Base-by-base conservation (phyloP, 2,888 invertebrate genomes). In the Drosophila mercatorum region DNA sequence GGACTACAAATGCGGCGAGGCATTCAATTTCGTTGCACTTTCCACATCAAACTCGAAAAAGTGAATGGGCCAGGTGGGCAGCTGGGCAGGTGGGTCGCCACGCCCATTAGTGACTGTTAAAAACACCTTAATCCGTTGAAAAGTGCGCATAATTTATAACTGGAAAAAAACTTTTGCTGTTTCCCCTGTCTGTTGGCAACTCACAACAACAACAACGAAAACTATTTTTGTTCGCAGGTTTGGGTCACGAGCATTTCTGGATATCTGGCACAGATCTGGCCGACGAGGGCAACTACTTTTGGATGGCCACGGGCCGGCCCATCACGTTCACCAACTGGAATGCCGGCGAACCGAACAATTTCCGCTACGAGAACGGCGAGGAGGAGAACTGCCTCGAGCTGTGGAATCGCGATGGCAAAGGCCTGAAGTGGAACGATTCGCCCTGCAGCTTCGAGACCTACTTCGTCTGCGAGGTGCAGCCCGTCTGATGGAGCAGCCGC, bases 311-410 rank as follows among this genome's bases (percentile, higher is more conserved):
- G 68, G 97, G 97, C 4, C 94, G 96, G 71, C 97, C 97, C 0
- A 95, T 98, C 57, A 97, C 97, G 36, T 98, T 97, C 93, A 97
- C 97, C 81, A 97, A 97, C 93, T 97, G 97, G 97, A 97, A 97
- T 93, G 97, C 97, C 0, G 97, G 97, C 0, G 98, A 98, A 91
- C 98, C 98, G 1, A 98, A 98, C 93, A 98, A 98, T 93, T 98
- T 98, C 94, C 95, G 97, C 79, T 93, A 93, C 67, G 98, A 98
- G 92, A 97, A 97, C 91, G 97, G 97, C 7, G 97, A 98, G 92
- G 97, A 97, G 92, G 98, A 98, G 92, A 97, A 98, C 93, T 98
- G 98, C 85, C 92, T 98, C 75, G 98, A 98, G 91, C 94, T 97
- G 28, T 97, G 97, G 97, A 93, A 98, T 93, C 94, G 97, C 75